These are phyloP conservation scores for Hanleya hanleyi DNA, from an alignment of 2,888 invertebrate genomes.

Conservation along the genomic window DNA sequence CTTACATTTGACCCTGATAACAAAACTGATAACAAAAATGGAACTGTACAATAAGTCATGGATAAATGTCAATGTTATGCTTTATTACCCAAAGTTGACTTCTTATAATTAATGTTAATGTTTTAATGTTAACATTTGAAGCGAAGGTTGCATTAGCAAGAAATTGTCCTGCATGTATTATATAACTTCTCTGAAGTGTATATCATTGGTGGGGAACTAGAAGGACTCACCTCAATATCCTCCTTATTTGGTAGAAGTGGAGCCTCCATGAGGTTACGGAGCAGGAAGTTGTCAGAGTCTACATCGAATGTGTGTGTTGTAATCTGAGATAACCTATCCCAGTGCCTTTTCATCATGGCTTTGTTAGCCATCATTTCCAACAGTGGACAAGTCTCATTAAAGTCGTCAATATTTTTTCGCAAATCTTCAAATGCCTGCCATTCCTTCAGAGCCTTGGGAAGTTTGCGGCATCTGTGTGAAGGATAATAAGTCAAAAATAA, in stretches of 20 bases:
- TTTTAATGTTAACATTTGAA: too few species aligned
- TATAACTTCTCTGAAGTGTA: too few species aligned
- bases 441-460: conserved; percentile 91
- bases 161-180: too few species aligned
- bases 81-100: background rate
- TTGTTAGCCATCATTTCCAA: conserved; percentile 97
- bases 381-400: conserved; percentile 97
- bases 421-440: conserved; percentile 98
- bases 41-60: background rate
- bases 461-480: conserved; percentile 88
- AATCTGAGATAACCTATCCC: conserved; percentile 95
- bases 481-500: too few species aligned
- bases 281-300: conserved; percentile 93
- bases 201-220: too few species aligned
- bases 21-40: background rate
- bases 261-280: conserved; percentile 95
- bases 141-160: too few species aligned
- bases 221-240: conserved; percentile 88
- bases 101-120: too few species aligned
- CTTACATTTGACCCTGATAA: background rate
- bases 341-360: conserved; percentile 97
- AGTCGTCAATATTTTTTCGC: conserved; percentile 97
- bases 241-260: conserved; percentile 94
- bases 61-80: background rate
- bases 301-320: conserved; percentile 92